Base-by-base conservation (phyloP, 2,888 invertebrate genomes). In the Drosophila koepferae region DNA sequence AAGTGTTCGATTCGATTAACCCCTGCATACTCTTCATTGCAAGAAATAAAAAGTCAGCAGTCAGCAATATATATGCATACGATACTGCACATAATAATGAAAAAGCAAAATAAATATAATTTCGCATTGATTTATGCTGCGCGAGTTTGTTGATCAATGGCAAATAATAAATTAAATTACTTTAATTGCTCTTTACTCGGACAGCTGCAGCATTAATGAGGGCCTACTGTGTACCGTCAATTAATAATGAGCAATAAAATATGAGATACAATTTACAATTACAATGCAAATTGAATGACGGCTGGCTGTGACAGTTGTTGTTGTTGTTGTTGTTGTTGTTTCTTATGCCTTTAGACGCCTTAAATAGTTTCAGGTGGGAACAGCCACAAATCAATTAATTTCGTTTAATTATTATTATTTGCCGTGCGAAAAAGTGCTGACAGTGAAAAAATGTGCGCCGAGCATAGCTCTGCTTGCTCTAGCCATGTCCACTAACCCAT, bases 151-250 rank as follows among this genome's bases (percentile, higher is more conserved):
- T 88, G 90, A 86, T 86, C 86, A 86, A 86, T 86, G 89, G 82
- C 83, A 80, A 86, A 88, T 80, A 90, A 86, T 86, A 89, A 90
- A 88, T 90, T 70, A 86, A 86, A 89, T 88, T 80, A 89, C 78
- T 90, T 89, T 90, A 88, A 89, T 85, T 85, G 72, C 84, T 61
- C 73, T 72, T 65, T 70, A 64, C 78, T 72, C 36, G 64, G 71
- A 84, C 82, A 75, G 79, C 58, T 60, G 82, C 66, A 72, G 49
- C 71, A 74, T 71, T 81, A 84, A 81, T 84, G 80, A 71, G 77
- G 18, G 62, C 38, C 46, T 20, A 66, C 66, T 51, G 65, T 58
- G 61, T 36, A 40, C 51, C 66, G 46, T 51, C 62, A 49, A 72
- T 72, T 31, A 49, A 62, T 49, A 72, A 74, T 59, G 51, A 44